Base-by-base conservation (phyloP, 2,888 invertebrate species). In the Polydrusus tereticollis region DNA sequence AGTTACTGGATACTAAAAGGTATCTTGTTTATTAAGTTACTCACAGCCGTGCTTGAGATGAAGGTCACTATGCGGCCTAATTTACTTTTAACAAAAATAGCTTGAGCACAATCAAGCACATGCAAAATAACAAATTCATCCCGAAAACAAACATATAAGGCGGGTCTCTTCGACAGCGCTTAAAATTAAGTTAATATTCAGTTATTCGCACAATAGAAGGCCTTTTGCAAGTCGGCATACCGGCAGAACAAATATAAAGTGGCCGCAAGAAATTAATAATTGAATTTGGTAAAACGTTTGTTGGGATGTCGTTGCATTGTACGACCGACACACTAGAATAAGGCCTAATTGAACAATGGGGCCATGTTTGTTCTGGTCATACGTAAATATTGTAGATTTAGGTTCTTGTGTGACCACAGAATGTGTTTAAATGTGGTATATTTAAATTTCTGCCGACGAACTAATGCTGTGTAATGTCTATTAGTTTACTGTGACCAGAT, bases 181-280 rank as follows among this genome's bases (percentile, higher is more conserved):
- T n/a, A 38, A 60, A 68, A 68, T 68, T 68, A 50, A 47, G 45
- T 68, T 68, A 68, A 60, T 47, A 68, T 60, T 68, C 68, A 68
- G 58, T 66, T 66, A 63, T 58, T 66, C 45, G 41, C 57, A 55
- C 63, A 63, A 63, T 63, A 58, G 65, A 41, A 41, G 55, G 58
- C 63, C 63, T 63, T 63, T 63, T 20, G 66, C 55, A 58, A 36
- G 47, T 38, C 60, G 38, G 36, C 50, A 18, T 50, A 58, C 47
- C 41, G 18, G 21, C 20, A 69, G 55, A 50, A 63, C 69, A 69
- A 62, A 69, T 62, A 69, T 63, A 45, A 63, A 69, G 38, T 55
- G 69, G 63, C 63, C 71, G 23, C 65, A 52, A 64, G 64, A 71
- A 71, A 71, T 71, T 65, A 71, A 71, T 71, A 71, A 71, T 71